A percentile compares a stretch with the other conserved stretches of the same genome.
Evolutionary conservation across 2,797 vertebrate species (phyloP).

Genomic region (Mormyrus proboscirostris): DNA sequence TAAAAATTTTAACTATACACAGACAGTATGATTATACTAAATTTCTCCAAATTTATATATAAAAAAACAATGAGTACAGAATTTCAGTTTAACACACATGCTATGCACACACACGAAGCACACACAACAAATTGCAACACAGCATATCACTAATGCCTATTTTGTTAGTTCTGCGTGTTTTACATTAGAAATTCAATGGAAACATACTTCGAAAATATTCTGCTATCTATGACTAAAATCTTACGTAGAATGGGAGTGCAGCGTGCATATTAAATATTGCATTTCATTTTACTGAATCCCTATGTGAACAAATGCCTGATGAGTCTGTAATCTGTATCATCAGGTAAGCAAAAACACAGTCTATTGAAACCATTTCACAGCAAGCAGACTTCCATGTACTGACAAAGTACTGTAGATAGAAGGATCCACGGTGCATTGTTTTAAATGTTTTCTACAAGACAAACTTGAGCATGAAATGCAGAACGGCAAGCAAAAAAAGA

Average conservation of each 20-base stretch:
- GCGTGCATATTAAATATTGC: background rate
- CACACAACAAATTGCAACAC: background rate
- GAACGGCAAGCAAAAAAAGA: background rate
- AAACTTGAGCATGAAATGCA: background rate
- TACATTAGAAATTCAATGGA: background rate
- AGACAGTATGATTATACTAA: background rate
- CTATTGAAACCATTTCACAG: background rate
- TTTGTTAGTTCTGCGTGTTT: background rate
- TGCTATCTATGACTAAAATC: background rate
- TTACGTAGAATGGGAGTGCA: background rate
- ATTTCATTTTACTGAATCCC: background rate
- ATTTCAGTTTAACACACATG: conserved; percentile 8
- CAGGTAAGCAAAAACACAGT: background rate
- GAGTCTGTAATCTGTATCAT: background rate
- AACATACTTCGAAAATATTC: background rate
- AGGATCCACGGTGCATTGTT: background rate
- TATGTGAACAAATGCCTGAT: background rate
- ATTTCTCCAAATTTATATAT: background rate
- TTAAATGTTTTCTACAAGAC: background rate
- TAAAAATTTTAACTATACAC: background rate
- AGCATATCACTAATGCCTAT: background rate
- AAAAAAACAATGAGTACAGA: background rate
- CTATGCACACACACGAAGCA: background rate
- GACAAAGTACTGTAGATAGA: background rate
- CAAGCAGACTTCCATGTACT: background rate